Base-by-base conservation (phyloP, 2,797 vertebrate genomes). In the Buceros bicornis region DNA sequence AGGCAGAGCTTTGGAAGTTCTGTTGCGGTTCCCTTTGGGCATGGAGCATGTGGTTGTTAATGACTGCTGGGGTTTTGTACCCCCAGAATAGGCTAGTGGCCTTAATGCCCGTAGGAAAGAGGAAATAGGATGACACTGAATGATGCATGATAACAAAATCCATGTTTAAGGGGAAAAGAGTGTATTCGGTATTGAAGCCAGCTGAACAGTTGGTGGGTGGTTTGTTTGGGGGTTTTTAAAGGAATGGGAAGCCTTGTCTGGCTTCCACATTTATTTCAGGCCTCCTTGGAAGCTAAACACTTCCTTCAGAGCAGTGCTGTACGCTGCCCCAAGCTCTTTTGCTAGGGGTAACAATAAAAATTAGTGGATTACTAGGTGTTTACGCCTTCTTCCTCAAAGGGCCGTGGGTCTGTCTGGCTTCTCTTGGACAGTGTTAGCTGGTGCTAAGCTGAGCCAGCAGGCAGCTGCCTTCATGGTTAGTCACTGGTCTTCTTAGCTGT, bases 301-400 rank as follows among this genome's bases (percentile, higher is more conserved):
- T 66, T 90, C 37, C 29, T 31, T 56, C 21, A 16, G 81, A 78
- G 69, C 47, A 13, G n/a, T 29, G 15, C 56, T 72, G 22, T 53
- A 2, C 0, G 0, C 25, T 72, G 84, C 42, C 33, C 37, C 1
- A 2, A 58, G 67, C 33, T 16, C 50, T 67, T 47, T n/a, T 4
- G 3, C 26, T 65, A 25, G 42, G 61, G 22, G 15, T 43, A 24
- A 47, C 20, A 7, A 33, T 25, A 54, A 76, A 65, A 87, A 7
- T 7, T 56, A 57, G 54, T 1, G 0, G 74, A 58, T 73, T 80
- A 11, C 11, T 31, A 6, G 35, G 16, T 35, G 35, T 25, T 84
- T 57, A 13, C 77, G 18, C 12, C 14, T 21, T 58, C 28, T 40
- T 85, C 33, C n/a, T 73, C 45, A 12, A 50, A 83, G 53, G 33